Evolutionary conservation across 2,113 vertebrate genomes (phyloP), one percentile per base, ranked within the genome.

Genomic region (Alouatta palliata): DNA sequence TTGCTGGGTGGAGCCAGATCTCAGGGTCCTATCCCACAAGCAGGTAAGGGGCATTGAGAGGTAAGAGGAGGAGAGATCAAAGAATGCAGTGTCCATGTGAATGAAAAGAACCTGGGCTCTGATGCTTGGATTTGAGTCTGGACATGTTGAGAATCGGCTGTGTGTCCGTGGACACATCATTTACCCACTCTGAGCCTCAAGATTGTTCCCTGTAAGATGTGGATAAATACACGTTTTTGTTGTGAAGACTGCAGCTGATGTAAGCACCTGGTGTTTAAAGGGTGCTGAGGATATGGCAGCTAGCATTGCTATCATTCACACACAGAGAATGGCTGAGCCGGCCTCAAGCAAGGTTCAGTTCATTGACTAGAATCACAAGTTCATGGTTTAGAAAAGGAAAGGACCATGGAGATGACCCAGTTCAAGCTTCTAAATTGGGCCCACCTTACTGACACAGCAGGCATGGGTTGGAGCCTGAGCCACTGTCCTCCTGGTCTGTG

Each of bases 381-480:
- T 56, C 61, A 71, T 10, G 30, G 49, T 8, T 4, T 27, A 73
- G 58, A 17, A 84, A 82, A 83, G n/a, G 66, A 43, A 73, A 30
- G 37, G 66, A 83, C 8, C 20, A 37, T 85, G 54, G 35, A 76
- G 84, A 61, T 2, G 19, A 71, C 4, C 21, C 27, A 23, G 43
- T n/a, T 47, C 23, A n/a, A 19, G 8, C 61, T 64, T 13, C 61
- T 27, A 27, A 45, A 16, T 45, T 43, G 45, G n/a, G 21, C 11
- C 75, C 73, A 61, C 66, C 37, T 27, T 19, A 3, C 17, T 20
- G 35, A 40, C 2, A 1, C 17, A 58, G 35, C n/a, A 82, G n/a
- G 58, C 12, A 8, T 45, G 8, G 2, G 1, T 0, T 45, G 68
- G 47, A 83, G 4, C 8, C 64, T 6, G 16, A 13, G n/a, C 0